Evolutionary conservation across 2,888 invertebrate species (phyloP).

Genomic region (Mayetiola destructor): DNA sequence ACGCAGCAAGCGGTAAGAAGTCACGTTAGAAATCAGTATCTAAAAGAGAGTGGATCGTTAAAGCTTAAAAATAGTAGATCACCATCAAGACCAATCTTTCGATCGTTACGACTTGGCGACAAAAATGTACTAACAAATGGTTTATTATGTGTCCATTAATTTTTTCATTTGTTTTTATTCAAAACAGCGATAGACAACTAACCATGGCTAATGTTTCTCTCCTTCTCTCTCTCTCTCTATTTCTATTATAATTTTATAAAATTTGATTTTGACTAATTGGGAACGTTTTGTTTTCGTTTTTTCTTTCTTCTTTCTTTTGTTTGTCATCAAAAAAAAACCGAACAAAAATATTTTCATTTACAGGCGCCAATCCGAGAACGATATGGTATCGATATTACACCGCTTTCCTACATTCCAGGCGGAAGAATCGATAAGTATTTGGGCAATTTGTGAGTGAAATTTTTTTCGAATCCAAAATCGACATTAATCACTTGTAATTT

Average conservation of each 20-base stretch:
- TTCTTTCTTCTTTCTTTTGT: no score
- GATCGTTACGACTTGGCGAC: conserved; percentile 18
- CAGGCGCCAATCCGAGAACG: conserved; percentile 32
- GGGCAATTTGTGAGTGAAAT: conserved; percentile 76
- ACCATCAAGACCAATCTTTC: conserved; percentile 35
- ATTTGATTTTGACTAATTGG: no score
- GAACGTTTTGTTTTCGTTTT: conserved; percentile 1
- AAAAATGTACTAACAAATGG: conserved; percentile 29
- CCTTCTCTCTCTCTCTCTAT: no score
- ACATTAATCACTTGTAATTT: no score
- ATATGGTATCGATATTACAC: conserved; percentile 63
- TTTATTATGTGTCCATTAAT: no score
- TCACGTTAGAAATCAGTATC: conserved; percentile 8
- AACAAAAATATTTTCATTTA: conserved; percentile 13
- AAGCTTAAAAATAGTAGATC: conserved; percentile 42
- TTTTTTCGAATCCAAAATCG: no score
- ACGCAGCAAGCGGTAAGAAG: neutral
- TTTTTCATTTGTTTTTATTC: no score
- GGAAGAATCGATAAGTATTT: conserved; percentile 65
- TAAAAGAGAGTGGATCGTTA: conserved; percentile 24
- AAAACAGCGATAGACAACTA: no score
- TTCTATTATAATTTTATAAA: no score
- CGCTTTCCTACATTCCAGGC: conserved; percentile 64
- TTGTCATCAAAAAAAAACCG: conserved; percentile 2
- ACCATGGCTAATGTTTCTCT: no score